A percentile compares a stretch with the other conserved stretches of the same genome.
Conservation (phyloP, 2,888 invertebrate species). For the Coecobrya sp. region DNA sequence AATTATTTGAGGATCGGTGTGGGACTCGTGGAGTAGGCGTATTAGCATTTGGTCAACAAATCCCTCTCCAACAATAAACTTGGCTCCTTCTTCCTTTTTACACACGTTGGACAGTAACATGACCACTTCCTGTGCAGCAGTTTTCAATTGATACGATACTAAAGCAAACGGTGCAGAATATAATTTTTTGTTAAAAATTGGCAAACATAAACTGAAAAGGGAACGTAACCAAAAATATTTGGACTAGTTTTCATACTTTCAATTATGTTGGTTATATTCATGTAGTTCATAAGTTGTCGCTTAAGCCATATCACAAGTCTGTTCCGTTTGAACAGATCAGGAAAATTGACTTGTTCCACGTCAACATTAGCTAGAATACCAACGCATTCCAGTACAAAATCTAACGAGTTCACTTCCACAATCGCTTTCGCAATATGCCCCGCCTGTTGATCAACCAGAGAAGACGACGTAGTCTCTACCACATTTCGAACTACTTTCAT, state of each 20-base stretch:
- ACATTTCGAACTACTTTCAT: constrained; percentile 82
- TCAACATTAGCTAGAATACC: constrained; percentile 72
- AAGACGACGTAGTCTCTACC: constrained; percentile 60
- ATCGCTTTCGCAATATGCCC: constrained; percentile 80
- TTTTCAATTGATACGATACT: constrained; percentile 74
- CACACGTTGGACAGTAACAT: constrained; percentile 67
- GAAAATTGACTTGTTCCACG: constrained; percentile 63
- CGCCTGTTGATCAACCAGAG: constrained; percentile 73
- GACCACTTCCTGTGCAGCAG: constrained; percentile 71
- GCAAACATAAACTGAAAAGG: neutral
- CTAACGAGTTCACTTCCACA: constrained; percentile 68
- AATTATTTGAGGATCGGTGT: constrained; percentile 67
- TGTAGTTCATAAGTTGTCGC: constrained; percentile 75
- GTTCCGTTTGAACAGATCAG: constrained; percentile 76
- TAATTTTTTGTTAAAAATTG: neutral
- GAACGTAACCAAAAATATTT: too few relatives aligned
- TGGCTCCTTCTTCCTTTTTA: constrained; percentile 74
- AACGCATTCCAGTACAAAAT: constrained; percentile 81
- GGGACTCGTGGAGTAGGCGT: constrained; percentile 56
- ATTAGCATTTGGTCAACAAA: constrained; percentile 78
- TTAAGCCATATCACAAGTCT: constrained; percentile 78
- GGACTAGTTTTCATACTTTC: constrained; percentile 56
- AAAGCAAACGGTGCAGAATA: neutral
- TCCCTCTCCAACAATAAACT: constrained; percentile 76
- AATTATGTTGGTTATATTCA: constrained; percentile 72